phyloP scores from a whole-genome alignment of 2,888 invertebrate genomes.

The Carabus problematicus region DNA sequence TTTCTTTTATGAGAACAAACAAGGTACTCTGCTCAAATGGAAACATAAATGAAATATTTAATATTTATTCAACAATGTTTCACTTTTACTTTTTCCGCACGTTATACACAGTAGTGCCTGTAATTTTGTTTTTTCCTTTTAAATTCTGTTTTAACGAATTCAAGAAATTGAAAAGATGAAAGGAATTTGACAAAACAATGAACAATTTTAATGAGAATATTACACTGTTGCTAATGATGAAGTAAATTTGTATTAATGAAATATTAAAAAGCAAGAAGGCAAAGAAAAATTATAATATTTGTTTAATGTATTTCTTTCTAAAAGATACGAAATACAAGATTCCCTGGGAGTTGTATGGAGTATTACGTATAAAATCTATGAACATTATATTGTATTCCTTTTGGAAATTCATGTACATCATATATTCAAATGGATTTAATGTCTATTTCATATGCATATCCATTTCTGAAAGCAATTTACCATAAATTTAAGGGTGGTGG shows the following conservation, averaged over 20 bases:
- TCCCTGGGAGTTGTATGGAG: no score
- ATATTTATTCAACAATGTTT: conserved; percentile 8
- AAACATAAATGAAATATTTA: conserved; percentile 7
- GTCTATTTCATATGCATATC: no score
- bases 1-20: no score
- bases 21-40: neutral
- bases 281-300: conserved; percentile 13
- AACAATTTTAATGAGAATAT: conserved; percentile 32
- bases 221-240: conserved; percentile 16
- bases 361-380: no score
- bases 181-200: conserved; percentile 18
- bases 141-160: neutral
- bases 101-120: neutral
- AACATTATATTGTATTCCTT: no score
- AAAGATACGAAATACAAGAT: no score
- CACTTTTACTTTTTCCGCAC: neutral
- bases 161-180: conserved; percentile 21
- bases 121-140: conserved; percentile 24
- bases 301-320: conserved; percentile 9
- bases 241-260: conserved; percentile 8
- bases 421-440: no score
- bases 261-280: conserved; percentile 4
- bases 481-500: no score
- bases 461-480: no score
- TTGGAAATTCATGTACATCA: no score